Conservation (phyloP, 2,888 invertebrate genomes). For the Aleiodes alternator region DNA sequence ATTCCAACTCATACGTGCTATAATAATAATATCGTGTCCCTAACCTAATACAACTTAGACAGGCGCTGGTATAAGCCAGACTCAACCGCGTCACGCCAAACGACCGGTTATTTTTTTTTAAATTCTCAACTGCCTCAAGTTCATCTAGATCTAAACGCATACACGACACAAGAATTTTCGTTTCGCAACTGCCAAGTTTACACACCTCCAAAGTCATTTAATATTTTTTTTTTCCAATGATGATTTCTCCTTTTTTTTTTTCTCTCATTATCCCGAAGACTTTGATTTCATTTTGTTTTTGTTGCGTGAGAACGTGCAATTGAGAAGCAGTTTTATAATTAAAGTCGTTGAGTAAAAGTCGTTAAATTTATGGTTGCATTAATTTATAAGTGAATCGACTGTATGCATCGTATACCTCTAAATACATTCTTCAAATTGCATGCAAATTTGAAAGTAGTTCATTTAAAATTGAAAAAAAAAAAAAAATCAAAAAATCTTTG, state of each 20-base stretch:
- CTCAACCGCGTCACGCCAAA: conserved; percentile 25
- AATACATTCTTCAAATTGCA: too few species aligned
- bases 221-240: too few species aligned
- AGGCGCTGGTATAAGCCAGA: conserved; percentile 23
- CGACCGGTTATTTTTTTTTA: conserved; percentile 64
- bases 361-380: too few species aligned
- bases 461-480: conserved; percentile 43
- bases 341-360: too few species aligned
- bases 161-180: conserved; percentile 40
- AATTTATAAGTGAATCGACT: too few species aligned
- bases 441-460: conserved; percentile 13
- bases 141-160: conserved; percentile 66
- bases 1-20: conserved; percentile 66
- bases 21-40: conserved; percentile 65
- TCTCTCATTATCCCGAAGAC: not conserved
- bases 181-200: too few species aligned
- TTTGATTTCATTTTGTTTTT: not conserved
- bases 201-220: too few species aligned
- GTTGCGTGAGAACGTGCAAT: conserved; percentile 4
- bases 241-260: conserved; percentile 16
- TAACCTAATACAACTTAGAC: conserved; percentile 70
- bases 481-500: too few species aligned
- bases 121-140: conserved; percentile 63
- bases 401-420: too few species aligned
- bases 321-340: too few species aligned